A percentile compares a stretch with the other conserved stretches of the same genome.
Evolutionary conservation across 1,140 invertebrate species (phyloP).

Genomic region (Brachionus sp.): DNA sequence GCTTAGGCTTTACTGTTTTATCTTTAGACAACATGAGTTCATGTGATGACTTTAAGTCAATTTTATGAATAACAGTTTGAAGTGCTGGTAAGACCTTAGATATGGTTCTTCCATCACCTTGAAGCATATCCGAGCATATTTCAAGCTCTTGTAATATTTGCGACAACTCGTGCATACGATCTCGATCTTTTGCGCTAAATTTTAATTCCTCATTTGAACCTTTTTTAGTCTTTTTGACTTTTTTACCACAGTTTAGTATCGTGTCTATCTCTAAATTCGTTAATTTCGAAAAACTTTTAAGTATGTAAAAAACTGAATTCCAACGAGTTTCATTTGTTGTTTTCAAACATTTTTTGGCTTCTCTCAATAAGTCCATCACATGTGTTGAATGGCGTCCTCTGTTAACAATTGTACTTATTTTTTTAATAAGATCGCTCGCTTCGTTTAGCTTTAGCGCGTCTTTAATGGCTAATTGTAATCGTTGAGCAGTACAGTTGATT

Average conservation of each 20-base stretch:
- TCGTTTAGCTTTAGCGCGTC: not conserved
- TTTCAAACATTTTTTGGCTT: slow-evolving; percentile 2
- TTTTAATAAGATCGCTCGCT: not conserved
- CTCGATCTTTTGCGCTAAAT: not conserved
- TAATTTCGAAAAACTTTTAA: not conserved
- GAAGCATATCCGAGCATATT: not conserved
- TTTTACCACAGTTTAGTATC: not conserved
- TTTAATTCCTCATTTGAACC: not conserved
- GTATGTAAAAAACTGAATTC: not conserved
- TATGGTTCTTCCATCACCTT: not conserved
- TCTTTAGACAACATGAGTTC: not conserved
- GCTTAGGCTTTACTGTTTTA: not conserved
- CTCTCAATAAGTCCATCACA: not conserved
- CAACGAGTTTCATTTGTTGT: not conserved
- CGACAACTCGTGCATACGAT: not conserved
- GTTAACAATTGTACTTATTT: not conserved
- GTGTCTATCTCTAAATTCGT: not conserved
- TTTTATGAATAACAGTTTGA: not conserved
- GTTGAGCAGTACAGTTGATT: not conserved
- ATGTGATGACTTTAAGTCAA: slow-evolving; percentile 2
- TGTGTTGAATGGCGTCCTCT: not conserved
- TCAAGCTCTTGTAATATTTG: not conserved
- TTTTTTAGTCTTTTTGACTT: not conserved
- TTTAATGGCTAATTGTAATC: not conserved
- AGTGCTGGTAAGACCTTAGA: not conserved